Evolutionary conservation across 2,797 vertebrate genomes (phyloP), one percentile per base, ranked within the genome.

Genomic region (Periparus ater): DNA sequence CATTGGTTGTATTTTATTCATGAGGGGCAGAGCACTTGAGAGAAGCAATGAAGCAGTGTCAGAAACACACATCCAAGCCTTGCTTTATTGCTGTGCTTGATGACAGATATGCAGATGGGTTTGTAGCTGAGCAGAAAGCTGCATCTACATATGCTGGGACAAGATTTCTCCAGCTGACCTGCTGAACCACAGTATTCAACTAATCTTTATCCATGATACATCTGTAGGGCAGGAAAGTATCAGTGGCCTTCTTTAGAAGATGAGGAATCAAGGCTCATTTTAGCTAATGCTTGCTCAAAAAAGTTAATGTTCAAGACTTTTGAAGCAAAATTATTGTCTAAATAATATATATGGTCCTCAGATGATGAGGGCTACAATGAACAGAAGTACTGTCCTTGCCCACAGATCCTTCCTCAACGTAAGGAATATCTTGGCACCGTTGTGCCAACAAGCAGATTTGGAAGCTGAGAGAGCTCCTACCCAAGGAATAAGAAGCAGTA

Each of bases 51-150:
- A 75, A 96, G 78, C 75, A 68, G 66, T 48, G 91, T 81, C 89
- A 91, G 60, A 67, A 76, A 78, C 65, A 80, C 68, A 54, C 29
- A 73, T 40, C 66, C 1, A 0, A 93, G 79, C 47, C 62, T 77
- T 14, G 10, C 66, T 78, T 92, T 91, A 94, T 70, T 84, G 57
- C 82, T 63, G 70, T 2, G 34, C 53, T 60, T 57, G 77, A 92
- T 89, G 95, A 88, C 89, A 94, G 90, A 95, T 71, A 87, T 36
- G 63, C 84, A 91, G 93, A 75, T 38, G 47, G 71, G 48, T 61
- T 82, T 7, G 18, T 5, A 62, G 85, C 66, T 0, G n/a, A 93
- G 76, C 87, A 93, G 50, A 94, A 67, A 89, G 44, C 74, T 79
- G 63, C 67, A 84, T 34, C 90, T 73, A 36, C 51, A 26, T 67